Evolutionary conservation across 2,797 vertebrate genomes (phyloP).

Genomic region (Falco rusticolus): DNA sequence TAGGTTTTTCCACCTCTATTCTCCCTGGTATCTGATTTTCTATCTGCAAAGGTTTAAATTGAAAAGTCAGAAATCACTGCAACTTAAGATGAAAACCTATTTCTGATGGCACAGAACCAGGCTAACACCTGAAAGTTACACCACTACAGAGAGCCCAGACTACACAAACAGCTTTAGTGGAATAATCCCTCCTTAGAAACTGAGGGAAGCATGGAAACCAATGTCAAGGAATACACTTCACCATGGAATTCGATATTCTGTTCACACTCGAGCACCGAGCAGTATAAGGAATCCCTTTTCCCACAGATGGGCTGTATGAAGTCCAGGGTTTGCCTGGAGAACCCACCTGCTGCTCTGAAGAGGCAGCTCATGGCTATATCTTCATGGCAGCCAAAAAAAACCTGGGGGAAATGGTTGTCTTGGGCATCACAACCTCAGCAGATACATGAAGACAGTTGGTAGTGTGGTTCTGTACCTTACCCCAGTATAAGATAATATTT

Average conservation of each 20-base stretch:
- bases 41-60: neutral
- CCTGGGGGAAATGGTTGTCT: neutral
- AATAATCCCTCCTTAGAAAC: neutral
- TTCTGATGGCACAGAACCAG: neutral
- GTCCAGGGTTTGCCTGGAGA: neutral
- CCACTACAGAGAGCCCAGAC: neutral
- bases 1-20: neutral
- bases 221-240: neutral
- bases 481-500: neutral
- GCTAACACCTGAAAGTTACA: neutral
- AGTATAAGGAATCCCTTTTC: neutral
- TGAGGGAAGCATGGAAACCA: neutral
- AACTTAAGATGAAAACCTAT: neutral
- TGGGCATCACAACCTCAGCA: neutral
- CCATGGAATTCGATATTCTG: neutral
- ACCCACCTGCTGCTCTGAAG: neutral
- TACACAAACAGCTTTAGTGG: neutral
- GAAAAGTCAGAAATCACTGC: neutral
- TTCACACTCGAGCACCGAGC: neutral
- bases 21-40: neutral
- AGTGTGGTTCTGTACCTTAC: neutral
- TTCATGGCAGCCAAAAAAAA: neutral
- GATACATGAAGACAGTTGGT: neutral
- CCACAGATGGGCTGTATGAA: neutral
- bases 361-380: neutral